Conservation (phyloP, 2,113 vertebrate genomes). For the Columba janthina region DNA sequence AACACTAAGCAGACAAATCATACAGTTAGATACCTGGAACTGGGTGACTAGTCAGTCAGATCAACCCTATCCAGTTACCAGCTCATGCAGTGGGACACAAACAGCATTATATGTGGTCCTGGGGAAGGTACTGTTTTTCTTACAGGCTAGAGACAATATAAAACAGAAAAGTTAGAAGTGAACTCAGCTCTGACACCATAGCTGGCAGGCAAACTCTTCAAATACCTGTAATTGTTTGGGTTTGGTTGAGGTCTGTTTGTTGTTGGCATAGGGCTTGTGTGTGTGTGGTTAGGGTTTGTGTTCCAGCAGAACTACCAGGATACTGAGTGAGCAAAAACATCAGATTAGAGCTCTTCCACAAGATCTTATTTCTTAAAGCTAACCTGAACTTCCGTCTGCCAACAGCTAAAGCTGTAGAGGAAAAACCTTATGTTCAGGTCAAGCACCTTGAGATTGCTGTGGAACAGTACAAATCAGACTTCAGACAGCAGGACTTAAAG, state of each 20-base stretch:
- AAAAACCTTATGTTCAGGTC: neutral
- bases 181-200: neutral
- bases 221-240: neutral
- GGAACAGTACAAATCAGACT: neutral
- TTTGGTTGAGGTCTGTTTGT: too few relatives aligned
- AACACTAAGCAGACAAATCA: neutral
- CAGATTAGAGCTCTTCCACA: neutral
- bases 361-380: neutral
- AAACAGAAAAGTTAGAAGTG: neutral
- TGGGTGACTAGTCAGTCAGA: neutral
- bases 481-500: neutral
- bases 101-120: neutral
- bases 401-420: neutral
- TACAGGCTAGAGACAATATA: neutral
- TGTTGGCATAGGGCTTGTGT: too few relatives aligned
- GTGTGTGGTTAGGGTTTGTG: too few relatives aligned
- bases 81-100: neutral
- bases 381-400: neutral
- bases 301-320: neutral
- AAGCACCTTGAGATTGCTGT: neutral
- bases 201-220: neutral
- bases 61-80: neutral
- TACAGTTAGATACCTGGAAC: neutral
- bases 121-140: neutral
- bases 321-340: neutral